These are phyloP conservation scores for Petrosia ficiformis DNA, from an alignment of 37 sponge, comb jelly and placozoan species.

Conservation along the genomic window DNA sequence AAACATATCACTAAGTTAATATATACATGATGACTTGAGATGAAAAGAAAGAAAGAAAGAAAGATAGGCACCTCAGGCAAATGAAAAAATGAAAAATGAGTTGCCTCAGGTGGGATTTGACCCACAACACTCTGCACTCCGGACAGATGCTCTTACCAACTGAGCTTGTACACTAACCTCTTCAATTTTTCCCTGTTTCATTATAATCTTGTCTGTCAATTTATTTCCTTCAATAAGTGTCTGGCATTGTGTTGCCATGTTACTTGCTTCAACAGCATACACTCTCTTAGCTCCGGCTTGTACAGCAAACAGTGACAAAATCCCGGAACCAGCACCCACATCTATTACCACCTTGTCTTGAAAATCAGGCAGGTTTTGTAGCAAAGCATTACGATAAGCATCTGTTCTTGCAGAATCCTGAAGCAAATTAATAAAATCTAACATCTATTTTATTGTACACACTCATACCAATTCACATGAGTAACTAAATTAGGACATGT, in stretches of 20 bases:
- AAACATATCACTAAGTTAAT: no score
- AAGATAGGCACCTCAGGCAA: neutral
- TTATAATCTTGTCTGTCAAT: slow-evolving; percentile 61
- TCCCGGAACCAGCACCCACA: slow-evolving; percentile 92
- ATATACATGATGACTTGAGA: neutral
- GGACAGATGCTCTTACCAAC: neutral
- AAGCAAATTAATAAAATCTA: no score
- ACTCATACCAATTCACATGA: slow-evolving; percentile 69
- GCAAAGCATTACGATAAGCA: slow-evolving; percentile 94
- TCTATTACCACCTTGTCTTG: slow-evolving; percentile 92
- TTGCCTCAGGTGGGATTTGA: no score
- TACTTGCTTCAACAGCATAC: slow-evolving; percentile 93
- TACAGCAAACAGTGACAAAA: slow-evolving; percentile 92
- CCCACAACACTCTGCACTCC: no score
- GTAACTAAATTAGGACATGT: no score
- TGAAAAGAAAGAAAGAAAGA: no score
- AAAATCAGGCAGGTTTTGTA: slow-evolving; percentile 91
- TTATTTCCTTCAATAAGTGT: slow-evolving; percentile 63
- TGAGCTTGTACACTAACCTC: slow-evolving; percentile 57
- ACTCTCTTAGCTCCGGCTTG: slow-evolving; percentile 90
- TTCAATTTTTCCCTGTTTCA: slow-evolving; percentile 90
- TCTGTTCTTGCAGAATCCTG: slow-evolving; percentile 89
- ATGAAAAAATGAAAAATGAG: neutral
- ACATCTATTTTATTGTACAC: no score
- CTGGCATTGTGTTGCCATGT: slow-evolving; percentile 68